These are phyloP conservation scores for Crocuta crocuta DNA, from an alignment of 2,113 vertebrate species.

Conservation along the genomic window DNA sequence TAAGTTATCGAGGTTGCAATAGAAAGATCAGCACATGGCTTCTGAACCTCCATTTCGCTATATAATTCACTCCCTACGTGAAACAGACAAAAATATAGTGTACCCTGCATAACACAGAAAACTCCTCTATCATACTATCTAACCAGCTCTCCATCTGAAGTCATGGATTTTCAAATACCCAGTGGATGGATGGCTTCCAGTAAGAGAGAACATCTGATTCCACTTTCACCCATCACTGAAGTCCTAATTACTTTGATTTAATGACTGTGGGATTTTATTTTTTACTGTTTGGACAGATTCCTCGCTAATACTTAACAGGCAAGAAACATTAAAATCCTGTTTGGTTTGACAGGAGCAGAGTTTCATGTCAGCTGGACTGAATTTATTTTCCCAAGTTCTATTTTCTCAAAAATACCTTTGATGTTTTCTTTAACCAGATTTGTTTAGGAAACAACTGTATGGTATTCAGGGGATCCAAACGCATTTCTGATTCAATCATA, in stretches of 20 bases:
- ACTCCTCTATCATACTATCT: not conserved
- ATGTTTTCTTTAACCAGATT: slow-evolving; percentile 62
- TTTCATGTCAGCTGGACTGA: slow-evolving; percentile 63
- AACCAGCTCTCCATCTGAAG: not conserved
- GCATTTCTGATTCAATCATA: not conserved
- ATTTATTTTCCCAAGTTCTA: slow-evolving; percentile 67
- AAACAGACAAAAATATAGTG: not conserved
- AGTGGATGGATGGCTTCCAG: not conserved
- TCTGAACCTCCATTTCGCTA: not conserved
- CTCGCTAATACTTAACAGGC: slow-evolving; percentile 65
- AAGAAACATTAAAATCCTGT: slow-evolving; percentile 63
- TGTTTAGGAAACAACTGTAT: slow-evolving; percentile 60
- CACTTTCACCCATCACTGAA: slow-evolving; percentile 53
- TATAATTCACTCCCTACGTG: not conserved
- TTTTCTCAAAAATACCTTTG: slow-evolving; percentile 67
- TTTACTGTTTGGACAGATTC: slow-evolving; percentile 54
- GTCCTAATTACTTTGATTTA: slow-evolving; percentile 71
- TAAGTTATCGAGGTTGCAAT: not conserved
- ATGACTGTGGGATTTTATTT: slow-evolving; percentile 59
- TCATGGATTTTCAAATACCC: not conserved
- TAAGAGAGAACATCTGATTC: slow-evolving; percentile 23
- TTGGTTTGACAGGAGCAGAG: slow-evolving; percentile 54
- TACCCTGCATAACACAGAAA: not conserved
- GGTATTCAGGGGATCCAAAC: not conserved
- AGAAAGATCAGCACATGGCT: not conserved